Evolutionary conservation across 2,113 vertebrate genomes (phyloP).

Genomic region (Eudyptes chrysolophus): DNA sequence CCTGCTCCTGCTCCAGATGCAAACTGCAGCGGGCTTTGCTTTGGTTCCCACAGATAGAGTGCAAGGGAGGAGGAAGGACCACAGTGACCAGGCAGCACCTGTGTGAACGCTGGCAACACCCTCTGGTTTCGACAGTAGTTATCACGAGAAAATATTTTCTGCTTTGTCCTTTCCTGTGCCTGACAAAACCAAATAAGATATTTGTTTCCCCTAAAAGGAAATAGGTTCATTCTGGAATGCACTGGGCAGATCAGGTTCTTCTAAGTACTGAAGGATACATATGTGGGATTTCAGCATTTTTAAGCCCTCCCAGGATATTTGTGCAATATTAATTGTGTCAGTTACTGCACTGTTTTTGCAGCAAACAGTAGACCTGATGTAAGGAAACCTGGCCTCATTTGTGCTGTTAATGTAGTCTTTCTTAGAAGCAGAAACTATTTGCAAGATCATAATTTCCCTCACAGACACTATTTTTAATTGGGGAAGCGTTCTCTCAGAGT

Average conservation of each 20-base stretch:
- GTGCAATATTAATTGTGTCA: background rate
- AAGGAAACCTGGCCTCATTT: background rate
- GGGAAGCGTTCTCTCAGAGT: background rate
- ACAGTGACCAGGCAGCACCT: background rate
- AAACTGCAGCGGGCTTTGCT: background rate
- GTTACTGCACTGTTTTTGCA: background rate
- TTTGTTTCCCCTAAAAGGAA: conserved; percentile 24
- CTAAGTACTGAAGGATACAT: background rate
- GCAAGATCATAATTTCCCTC: background rate
- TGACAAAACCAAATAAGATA: background rate
- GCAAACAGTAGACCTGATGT: background rate
- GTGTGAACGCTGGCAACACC: background rate
- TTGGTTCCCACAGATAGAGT: background rate
- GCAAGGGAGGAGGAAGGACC: background rate
- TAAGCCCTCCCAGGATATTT: background rate
- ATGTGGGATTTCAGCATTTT: background rate
- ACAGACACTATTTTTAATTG: conserved; percentile 12
- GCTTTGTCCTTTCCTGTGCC: background rate
- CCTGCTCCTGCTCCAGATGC: background rate
- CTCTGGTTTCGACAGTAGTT: background rate
- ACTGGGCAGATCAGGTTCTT: background rate
- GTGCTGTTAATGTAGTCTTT: background rate
- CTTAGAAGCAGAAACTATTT: background rate
- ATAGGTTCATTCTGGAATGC: background rate
- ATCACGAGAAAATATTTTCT: background rate